Evolutionary conservation across 2,888 invertebrate genomes (phyloP).

Genomic region (Globia sparganii): DNA sequence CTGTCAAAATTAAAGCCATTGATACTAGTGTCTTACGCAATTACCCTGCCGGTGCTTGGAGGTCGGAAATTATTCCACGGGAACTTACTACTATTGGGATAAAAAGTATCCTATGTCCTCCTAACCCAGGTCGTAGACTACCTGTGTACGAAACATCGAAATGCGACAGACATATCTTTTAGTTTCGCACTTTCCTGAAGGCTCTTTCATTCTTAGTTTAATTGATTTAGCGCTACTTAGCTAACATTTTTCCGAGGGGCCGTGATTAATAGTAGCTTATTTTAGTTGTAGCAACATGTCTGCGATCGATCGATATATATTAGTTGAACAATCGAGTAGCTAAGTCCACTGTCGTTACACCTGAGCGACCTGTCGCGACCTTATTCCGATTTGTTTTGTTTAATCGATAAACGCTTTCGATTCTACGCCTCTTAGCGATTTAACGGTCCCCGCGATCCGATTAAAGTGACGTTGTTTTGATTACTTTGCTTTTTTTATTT

Average conservation of each 20-base stretch:
- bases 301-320: slow-evolving; percentile 45
- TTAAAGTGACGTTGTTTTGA: slow-evolving; percentile 35
- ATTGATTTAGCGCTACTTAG: neutral
- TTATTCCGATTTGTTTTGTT: slow-evolving; percentile 64
- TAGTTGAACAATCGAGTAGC: slow-evolving; percentile 37
- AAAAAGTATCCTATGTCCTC: too few species aligned
- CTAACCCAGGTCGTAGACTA: too few species aligned
- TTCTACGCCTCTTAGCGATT: slow-evolving; percentile 59
- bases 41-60: too few species aligned
- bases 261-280: neutral
- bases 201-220: neutral
- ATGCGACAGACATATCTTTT: too few species aligned
- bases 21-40: too few species aligned
- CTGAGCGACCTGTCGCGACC: slow-evolving; percentile 62
- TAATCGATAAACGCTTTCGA: slow-evolving; percentile 67
- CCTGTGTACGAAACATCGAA: too few species aligned
- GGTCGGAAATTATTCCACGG: too few species aligned
- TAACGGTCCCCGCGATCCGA: slow-evolving; percentile 43
- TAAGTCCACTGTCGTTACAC: slow-evolving; percentile 42
- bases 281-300: neutral
- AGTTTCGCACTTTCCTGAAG: too few species aligned
- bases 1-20: too few species aligned
- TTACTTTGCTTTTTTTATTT: slow-evolving; percentile 13
- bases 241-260: neutral
- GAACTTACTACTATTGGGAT: too few species aligned